Conservation (phyloP, 53 echinoderm and acorn worm species). For the Pentamera pediparva region DNA sequence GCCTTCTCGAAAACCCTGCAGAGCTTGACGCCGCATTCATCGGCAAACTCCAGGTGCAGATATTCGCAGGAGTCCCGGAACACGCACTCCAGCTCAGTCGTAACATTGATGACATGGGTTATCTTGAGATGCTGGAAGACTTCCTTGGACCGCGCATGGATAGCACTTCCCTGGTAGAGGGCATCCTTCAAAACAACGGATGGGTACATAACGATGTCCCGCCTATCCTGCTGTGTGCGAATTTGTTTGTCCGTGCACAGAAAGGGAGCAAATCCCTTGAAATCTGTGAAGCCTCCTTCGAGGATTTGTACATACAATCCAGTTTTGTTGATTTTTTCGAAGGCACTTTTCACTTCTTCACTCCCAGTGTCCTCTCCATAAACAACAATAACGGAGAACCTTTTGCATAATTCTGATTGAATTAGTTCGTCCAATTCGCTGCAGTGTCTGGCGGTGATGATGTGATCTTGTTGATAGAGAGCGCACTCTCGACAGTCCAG, state of each 20-base stretch:
- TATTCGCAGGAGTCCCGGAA: constrained; percentile 63
- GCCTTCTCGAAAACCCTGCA: constrained; percentile 42
- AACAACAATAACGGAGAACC: constrained; percentile 56
- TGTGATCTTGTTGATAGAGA: constrained; percentile 25
- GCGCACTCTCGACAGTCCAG: constrained; percentile 55
- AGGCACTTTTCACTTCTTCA: background rate
- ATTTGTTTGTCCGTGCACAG: constrained; percentile 63
- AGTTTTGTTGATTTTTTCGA: constrained; percentile 32
- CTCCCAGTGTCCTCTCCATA: constrained; percentile 63
- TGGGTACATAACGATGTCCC: constrained; percentile 63
- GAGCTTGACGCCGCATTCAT: constrained; percentile 59
- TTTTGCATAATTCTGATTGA: constrained; percentile 47
- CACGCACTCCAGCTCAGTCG: constrained; percentile 54
- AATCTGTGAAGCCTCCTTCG: constrained; percentile 55
- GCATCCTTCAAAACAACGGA: constrained; percentile 62
- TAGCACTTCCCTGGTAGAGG: constrained; percentile 75
- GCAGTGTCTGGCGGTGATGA: constrained; percentile 67
- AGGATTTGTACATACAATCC: constrained; percentile 59
- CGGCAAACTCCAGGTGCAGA: constrained; percentile 63
- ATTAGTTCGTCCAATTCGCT: constrained; percentile 67
- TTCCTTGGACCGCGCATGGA: constrained; percentile 49
- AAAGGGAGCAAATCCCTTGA: constrained; percentile 52
- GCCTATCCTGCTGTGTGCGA: constrained; percentile 51
- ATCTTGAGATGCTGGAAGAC: constrained; percentile 61
- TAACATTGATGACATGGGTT: constrained; percentile 79